Percentiles rank a stretch among this genome's conserved stretches.
Evolutionary conservation across 2,888 invertebrate genomes (phyloP).

Genomic region (Poecilobothrus nobilitatus): DNA sequence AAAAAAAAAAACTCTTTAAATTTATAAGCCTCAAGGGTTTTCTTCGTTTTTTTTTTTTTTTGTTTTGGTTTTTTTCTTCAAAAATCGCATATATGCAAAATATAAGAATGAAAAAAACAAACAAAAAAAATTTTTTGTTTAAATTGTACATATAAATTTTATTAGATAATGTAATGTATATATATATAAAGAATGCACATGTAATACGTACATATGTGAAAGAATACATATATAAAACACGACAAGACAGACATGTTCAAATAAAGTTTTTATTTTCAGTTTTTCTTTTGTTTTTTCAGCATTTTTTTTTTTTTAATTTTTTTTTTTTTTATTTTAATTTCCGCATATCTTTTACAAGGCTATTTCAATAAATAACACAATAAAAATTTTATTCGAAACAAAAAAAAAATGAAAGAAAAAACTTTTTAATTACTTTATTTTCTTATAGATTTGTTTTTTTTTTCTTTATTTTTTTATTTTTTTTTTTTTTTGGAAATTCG

Average conservation of each 20-base stretch:
- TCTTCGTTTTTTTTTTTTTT: neutral
- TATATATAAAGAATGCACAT: too few relatives aligned
- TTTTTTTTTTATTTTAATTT: neutral
- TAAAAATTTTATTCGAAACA: neutral
- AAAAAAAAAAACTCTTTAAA: neutral
- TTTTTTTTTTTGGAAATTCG: too few relatives aligned
- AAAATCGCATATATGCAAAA: too few relatives aligned
- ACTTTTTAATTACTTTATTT: slow-evolving; percentile 3
- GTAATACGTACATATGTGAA: too few relatives aligned
- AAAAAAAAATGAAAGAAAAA: neutral
- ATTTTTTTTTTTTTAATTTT: neutral
- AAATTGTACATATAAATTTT: too few relatives aligned
- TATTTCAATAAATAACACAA: slow-evolving; percentile 3
- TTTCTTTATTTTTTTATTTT: too few relatives aligned
- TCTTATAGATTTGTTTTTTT: neutral
- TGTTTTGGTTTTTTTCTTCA: neutral
- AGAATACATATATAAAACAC: too few relatives aligned
- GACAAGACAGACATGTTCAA: too few relatives aligned
- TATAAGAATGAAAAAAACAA: too few relatives aligned
- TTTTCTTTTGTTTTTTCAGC: too few relatives aligned
- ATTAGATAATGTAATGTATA: too few relatives aligned
- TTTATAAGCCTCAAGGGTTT: slow-evolving; percentile 6
- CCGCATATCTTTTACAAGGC: slow-evolving; percentile 3
- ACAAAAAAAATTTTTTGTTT: neutral
- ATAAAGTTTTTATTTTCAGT: too few relatives aligned